Evolutionary conservation across 64 coral and sea anemone species (phyloP), one percentile per base, ranked within the genome.

Genomic region (Actinia equina): DNA sequence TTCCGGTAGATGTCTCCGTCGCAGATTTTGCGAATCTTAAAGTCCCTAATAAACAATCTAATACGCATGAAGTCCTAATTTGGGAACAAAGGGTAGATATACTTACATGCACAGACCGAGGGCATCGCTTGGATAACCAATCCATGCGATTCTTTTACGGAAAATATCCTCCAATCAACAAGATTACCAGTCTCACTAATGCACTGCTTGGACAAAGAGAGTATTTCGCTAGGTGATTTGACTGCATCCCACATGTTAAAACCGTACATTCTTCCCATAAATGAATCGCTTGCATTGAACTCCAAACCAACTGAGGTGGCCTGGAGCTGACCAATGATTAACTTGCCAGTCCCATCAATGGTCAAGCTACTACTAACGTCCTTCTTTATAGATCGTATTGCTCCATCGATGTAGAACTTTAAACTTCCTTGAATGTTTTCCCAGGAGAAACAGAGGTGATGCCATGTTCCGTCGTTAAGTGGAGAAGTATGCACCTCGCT

Each of bases 401-500:
- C 80, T 46, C 80, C 80, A 27, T 82, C 80, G 0, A 82, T 23
- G 27, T 82, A 57, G 19, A 82, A 82, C 23, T 82, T 57, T 4
- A 51, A 16, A 12, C n/a, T 23, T 25, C 80, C 80, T 57, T 22
- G 7, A 22, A 6, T 82, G 80, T 82, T 82, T 20, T 43, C 19
- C 80, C 80, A 82, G 13, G 80, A 52, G 43, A 82, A 52, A 17
- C 80, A 82, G 19, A 82, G 4, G 43, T 82, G 80, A 82, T 82
- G 80, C 80, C 80, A 82, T 26, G 7, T 3, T 4, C 53, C 80
- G 14, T 82, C 43, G 13, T 82, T 44, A 14, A 82, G 53, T 10
- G 41, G 80, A 57, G 22, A 22, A 10, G 80, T 82, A 23, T 51
- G 23, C 14, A 82, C 53, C 19, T n/a, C 53, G 13, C 80, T 82